Evolutionary conservation across 2,797 vertebrate species (phyloP).

Genomic region (Prionace glauca): DNA sequence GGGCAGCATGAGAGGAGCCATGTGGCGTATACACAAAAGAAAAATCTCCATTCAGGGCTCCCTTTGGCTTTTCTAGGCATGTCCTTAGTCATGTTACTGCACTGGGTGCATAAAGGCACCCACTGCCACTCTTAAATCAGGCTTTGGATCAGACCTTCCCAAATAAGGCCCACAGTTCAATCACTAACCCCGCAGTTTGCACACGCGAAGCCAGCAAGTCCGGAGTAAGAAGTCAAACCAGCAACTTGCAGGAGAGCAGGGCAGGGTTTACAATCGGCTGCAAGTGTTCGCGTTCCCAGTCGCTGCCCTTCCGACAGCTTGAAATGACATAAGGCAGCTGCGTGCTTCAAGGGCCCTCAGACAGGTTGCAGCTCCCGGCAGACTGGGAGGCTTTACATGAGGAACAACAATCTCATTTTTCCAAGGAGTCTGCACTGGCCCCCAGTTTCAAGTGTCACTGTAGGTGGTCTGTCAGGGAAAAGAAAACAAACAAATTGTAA

Average conservation of each 20-base stretch:
- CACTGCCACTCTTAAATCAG: background rate
- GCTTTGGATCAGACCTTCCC: background rate
- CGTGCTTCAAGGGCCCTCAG: slow-evolving; percentile 7
- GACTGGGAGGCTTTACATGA: background rate
- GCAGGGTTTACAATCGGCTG: background rate
- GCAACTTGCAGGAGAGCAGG: background rate
- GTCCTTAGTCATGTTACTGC: background rate
- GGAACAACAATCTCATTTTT: background rate
- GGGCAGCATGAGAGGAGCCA: background rate
- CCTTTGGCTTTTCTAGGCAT: background rate
- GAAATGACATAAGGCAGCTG: background rate
- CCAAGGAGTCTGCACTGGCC: background rate
- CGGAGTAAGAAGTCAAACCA: background rate
- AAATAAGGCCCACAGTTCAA: background rate
- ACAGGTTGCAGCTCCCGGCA: background rate
- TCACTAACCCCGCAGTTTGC: background rate
- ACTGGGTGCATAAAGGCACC: background rate
- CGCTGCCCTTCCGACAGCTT: background rate
- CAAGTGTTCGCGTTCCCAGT: background rate
- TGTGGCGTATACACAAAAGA: background rate
- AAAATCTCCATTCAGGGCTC: background rate
- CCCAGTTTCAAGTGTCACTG: background rate
- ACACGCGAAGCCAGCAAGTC: no score
- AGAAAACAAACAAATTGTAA: slow-evolving; percentile 24
- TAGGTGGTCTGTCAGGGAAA: background rate